A percentile compares a stretch with the other conserved stretches of the same genome.
Evolutionary conservation across 2,113 vertebrate genomes (phyloP).

Genomic region (Pluvialis apricaria): DNA sequence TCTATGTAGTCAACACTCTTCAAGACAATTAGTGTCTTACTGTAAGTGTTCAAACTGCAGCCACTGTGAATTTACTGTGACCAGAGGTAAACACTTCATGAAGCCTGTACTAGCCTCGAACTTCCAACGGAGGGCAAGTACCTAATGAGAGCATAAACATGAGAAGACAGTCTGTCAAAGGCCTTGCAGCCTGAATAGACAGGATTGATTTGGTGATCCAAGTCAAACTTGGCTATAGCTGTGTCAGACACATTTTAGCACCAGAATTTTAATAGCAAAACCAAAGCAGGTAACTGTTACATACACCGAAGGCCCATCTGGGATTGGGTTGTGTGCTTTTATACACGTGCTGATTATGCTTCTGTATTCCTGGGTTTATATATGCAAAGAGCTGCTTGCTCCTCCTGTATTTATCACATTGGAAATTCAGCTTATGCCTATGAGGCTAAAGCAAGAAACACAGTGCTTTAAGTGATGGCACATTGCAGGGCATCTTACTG

Average conservation of each 20-base stretch:
- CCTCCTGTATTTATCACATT: not conserved
- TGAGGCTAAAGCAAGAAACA: not conserved
- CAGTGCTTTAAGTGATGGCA: not conserved
- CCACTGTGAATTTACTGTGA: not conserved
- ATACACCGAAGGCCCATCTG: not conserved
- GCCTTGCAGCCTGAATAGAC: not conserved
- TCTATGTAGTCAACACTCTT: not conserved
- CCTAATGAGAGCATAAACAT: not conserved
- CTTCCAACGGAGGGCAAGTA: not conserved
- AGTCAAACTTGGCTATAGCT: not conserved
- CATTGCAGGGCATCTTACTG: not conserved
- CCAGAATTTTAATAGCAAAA: not conserved
- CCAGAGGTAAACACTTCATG: not conserved
- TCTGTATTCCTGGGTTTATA: not conserved
- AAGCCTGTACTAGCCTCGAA: not conserved
- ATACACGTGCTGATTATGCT: not conserved
- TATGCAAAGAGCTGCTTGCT: not conserved
- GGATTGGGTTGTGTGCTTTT: not conserved
- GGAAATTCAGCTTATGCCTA: not conserved
- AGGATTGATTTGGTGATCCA: not conserved
- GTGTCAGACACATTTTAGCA: not conserved
- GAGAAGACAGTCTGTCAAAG: not conserved
- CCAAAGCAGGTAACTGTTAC: not conserved
- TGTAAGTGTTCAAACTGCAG: not conserved
- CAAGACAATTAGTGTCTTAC: not conserved